Conservation (phyloP, 2,888 invertebrate species). For the Drosophila mimetica region DNA sequence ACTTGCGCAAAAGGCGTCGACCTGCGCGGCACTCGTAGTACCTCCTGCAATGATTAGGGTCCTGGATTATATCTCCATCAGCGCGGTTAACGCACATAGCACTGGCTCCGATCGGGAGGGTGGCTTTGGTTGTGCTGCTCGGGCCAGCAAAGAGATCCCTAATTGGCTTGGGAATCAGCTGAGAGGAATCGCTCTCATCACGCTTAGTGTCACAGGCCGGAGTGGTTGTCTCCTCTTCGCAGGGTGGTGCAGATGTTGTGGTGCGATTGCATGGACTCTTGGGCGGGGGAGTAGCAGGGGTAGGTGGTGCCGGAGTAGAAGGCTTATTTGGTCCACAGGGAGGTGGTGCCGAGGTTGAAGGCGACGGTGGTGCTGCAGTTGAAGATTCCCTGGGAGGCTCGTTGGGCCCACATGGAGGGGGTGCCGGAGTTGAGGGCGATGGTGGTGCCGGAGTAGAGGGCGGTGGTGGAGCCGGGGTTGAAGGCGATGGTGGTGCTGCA, state of each 20-base stretch:
- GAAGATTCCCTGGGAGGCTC: no score
- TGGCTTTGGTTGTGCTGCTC: neutral
- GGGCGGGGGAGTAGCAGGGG: no score
- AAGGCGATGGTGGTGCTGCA: no score
- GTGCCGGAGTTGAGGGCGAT: no score
- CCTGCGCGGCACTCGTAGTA: conserved; percentile 55
- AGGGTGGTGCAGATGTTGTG: conserved; percentile 20
- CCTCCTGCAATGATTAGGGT: conserved; percentile 58
- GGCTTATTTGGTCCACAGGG: no score
- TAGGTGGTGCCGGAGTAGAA: no score
- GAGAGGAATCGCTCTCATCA: conserved; percentile 6
- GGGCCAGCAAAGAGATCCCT: conserved; percentile 17
- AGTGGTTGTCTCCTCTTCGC: conserved; percentile 24
- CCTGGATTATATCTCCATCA: conserved; percentile 54
- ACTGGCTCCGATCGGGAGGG: conserved; percentile 4
- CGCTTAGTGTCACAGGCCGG: conserved; percentile 10
- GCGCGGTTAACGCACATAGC: conserved; percentile 40
- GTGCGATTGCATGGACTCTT: neutral
- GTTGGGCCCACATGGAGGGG: no score
- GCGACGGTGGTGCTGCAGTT: no score
- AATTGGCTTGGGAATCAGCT: neutral
- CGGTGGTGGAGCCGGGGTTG: no score
- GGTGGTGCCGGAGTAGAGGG: no score
- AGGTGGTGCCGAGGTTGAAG: no score
- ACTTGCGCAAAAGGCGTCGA: conserved; percentile 36